A percentile compares a stretch with the other conserved stretches of the same genome.
These are phyloP conservation scores for Cotesia typhae DNA, from an alignment of 1,140 invertebrate species.

Conservation along the genomic window DNA sequence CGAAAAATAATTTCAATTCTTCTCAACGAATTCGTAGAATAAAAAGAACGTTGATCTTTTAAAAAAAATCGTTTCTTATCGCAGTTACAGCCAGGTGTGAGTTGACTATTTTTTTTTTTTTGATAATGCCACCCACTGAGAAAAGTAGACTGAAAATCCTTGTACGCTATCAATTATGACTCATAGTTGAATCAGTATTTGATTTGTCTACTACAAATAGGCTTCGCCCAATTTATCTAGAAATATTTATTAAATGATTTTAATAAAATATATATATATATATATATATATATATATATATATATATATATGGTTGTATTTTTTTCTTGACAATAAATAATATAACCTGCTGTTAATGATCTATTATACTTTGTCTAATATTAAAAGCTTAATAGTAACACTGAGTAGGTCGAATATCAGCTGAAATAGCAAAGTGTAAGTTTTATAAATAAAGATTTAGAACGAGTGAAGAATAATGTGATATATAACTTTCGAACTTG, in stretches of 20 bases:
- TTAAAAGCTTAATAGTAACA: too few species aligned
- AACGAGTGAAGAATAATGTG: slow-evolving; percentile 23
- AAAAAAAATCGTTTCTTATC: slow-evolving; percentile 6
- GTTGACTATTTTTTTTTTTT: neutral
- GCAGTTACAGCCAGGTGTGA: slow-evolving; percentile 7
- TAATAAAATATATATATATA: neutral
- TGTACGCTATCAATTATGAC: slow-evolving; percentile 1
- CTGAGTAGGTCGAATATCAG: too few species aligned
- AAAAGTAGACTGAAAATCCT: slow-evolving; percentile 14
- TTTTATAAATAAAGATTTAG: slow-evolving; percentile 8
- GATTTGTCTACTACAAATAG: too few species aligned
- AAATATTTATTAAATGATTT: neutral
- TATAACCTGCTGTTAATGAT: too few species aligned
- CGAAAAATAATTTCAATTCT: neutral
- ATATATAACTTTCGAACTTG: slow-evolving; percentile 2
- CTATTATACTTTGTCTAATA: too few species aligned
- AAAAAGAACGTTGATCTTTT: slow-evolving; percentile 28
- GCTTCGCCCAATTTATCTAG: too few species aligned
- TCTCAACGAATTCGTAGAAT: neutral
- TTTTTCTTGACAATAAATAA: neutral
- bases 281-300: too few species aligned
- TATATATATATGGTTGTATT: neutral
- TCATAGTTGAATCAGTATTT: neutral
- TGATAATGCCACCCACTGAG: slow-evolving; percentile 7
- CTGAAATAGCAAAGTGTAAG: slow-evolving; percentile 7